These are phyloP conservation scores for Siderastrea radians DNA, from an alignment of 92 coral and sea anemone genomes.

Conservation along the genomic window DNA sequence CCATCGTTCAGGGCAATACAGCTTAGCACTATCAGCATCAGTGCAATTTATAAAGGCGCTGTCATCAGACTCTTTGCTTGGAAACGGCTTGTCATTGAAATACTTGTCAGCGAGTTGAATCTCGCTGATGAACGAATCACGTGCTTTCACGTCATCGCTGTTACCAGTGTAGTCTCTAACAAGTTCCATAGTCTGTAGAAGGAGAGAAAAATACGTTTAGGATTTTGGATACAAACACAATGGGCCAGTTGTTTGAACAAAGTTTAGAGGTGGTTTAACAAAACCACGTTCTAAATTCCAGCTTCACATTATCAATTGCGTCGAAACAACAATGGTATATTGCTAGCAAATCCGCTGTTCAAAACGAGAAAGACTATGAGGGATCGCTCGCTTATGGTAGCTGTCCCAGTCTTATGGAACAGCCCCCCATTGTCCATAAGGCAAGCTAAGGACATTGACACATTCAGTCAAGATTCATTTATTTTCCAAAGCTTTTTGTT, in stretches of 20 bases:
- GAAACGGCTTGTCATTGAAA: conserved; percentile 70
- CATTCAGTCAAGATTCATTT: no score
- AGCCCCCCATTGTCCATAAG: no score
- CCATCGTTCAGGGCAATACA: conserved; percentile 88
- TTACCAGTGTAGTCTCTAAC: conserved; percentile 76
- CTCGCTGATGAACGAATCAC: conserved; percentile 50
- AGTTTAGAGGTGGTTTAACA: no score
- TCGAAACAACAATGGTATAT: no score
- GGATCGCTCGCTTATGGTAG: no score
- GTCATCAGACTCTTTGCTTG: conserved; percentile 67
- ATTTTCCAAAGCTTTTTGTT: no score
- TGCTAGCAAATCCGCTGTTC: no score
- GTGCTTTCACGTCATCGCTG: conserved; percentile 63
- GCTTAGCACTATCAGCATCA: conserved; percentile 56
- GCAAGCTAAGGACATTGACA: no score
- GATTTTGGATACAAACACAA: neutral
- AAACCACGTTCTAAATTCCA: no score
- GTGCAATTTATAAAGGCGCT: conserved; percentile 68
- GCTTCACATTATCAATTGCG: no score
- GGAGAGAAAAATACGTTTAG: neutral
- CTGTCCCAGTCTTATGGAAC: no score
- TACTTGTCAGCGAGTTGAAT: conserved; percentile 32
- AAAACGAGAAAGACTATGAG: no score
- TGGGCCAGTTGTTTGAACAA: neutral
- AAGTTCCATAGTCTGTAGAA: conserved; percentile 67